phyloP scores from a whole-genome alignment of 2,888 invertebrate species.

The Incurvaria masculella region DNA sequence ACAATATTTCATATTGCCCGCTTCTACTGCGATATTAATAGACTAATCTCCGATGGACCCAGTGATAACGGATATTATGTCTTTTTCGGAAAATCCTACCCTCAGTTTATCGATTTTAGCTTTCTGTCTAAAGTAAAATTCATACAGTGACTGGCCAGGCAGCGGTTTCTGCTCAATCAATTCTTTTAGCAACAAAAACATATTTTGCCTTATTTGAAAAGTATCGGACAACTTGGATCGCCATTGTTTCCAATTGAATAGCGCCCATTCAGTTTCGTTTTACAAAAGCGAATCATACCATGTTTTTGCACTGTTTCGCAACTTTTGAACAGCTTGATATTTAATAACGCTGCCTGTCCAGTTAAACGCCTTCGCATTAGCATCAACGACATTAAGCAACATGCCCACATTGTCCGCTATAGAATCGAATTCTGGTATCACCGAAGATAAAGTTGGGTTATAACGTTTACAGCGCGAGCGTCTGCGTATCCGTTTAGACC shows the following conservation, averaged over 20 bases:
- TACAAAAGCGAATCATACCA: conserved; percentile 18
- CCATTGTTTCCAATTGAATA: conserved; percentile 20
- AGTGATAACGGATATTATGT: conserved; percentile 13
- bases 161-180: background rate
- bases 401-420: conserved; percentile 13
- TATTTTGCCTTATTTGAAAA: conserved; percentile 16
- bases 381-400: conserved; percentile 20
- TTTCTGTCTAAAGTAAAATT: conserved; percentile 18
- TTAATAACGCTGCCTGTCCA: conserved; percentile 18
- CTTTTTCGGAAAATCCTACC: background rate
- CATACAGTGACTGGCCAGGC: conserved; percentile 11
- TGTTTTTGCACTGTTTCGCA: conserved; percentile 18
- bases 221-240: conserved; percentile 17
- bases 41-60: conserved; percentile 17
- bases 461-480: no score
- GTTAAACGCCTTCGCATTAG: conserved; percentile 17
- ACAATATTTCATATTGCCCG: conserved; percentile 16
- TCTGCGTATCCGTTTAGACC: no score
- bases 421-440: conserved; percentile 17
- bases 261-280: conserved; percentile 18
- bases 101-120: conserved; percentile 8
- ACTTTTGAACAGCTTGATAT: conserved; percentile 18
- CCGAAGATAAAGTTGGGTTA: conserved; percentile 11
- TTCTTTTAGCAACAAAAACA: conserved; percentile 6
- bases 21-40: conserved; percentile 16